Conservation (phyloP, 2,797 vertebrate genomes). For the Champsocephalus esox region DNA sequence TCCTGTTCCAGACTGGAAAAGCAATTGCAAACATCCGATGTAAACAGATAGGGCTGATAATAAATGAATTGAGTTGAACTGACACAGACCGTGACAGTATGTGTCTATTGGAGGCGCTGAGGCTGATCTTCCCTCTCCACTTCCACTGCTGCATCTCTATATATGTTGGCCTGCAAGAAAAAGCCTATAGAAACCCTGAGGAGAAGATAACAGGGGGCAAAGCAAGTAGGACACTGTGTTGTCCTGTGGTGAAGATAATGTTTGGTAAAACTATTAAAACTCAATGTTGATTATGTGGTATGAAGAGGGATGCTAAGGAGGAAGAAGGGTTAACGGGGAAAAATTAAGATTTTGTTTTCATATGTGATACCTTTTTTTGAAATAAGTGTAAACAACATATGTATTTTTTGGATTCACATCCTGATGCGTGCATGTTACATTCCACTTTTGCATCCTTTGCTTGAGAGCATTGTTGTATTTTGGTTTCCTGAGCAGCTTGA, state of each 20-base stretch:
- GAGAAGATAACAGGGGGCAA: conserved; percentile 23
- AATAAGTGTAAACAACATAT: not conserved
- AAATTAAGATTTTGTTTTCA: not conserved
- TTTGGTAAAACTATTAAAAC: conserved; percentile 7
- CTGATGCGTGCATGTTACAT: conserved; percentile 5
- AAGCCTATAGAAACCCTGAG: conserved; percentile 25
- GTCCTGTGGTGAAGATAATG: not conserved
- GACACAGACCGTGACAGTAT: conserved; percentile 61
- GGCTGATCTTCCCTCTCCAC: conserved; percentile 40
- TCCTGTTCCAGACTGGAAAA: conserved; percentile 61
- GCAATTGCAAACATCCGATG: conserved; percentile 64
- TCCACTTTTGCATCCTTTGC: conserved; percentile 17
- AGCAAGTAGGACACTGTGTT: conserved; percentile 9
- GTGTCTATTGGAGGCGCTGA: conserved; percentile 30
- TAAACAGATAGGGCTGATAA: conserved; percentile 75
- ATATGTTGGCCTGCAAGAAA: conserved; percentile 28
- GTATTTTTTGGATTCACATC: conserved; percentile 1
- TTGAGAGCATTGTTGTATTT: not conserved
- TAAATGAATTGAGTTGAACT: conserved; percentile 71
- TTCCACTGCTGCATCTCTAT: conserved; percentile 43
- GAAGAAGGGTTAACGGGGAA: not conserved
- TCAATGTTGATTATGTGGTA: conserved; percentile 5
- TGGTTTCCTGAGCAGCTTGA: not conserved
- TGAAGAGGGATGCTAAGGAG: not conserved
- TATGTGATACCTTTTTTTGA: not conserved